Base-by-base conservation (phyloP, 2,797 vertebrate species). In the Poeciliopsis turneri region DNA sequence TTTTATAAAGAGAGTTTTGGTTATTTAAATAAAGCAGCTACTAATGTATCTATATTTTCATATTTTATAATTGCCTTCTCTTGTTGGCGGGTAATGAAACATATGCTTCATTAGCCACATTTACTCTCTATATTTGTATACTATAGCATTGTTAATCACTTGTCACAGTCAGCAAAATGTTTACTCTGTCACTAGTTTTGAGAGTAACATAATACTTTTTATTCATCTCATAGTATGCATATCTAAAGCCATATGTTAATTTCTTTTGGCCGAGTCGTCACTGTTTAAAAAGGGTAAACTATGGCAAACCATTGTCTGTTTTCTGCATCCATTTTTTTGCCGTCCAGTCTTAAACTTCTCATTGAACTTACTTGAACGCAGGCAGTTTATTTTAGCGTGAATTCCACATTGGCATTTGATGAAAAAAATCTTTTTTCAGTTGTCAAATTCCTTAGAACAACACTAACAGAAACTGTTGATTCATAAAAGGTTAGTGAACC, bases 401-500 rank as follows among this genome's bases (percentile, higher is more conserved):
- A 80, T 55, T 46, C 49, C 66, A 2, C 11, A 0, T 51, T 41
- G 25, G 28, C 5, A n/a, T 80, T 78, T 78, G 18, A 61, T 45
- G 16, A 41, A 85, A 86, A 72, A 46, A 6, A 6, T 18, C 10
- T 20, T 51, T 61, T 59, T 23, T 23, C 33, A 47, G 66, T 12
- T 55, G 74, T 64, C 53, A 9, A 18, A 30, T 75, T 74, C 72
- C 72, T 76, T 87, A 23, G 83, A 80, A 79, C 36, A 47, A 1
- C 6, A 57, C 41, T 10, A 64, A 75, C n/a, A 2, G 33, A 79
- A 79, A 41, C 68, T 4, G n/a, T 25, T 46, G 57, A 68, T 81
- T 85, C 80, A 81, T 85, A 71, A 59, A 84, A 80, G 45, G 16
- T 73, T 1, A 70, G 55, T 30, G 18, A 64, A 45, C 66, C 78